Percentiles rank a stretch among this genome's conserved stretches.
Conservation (phyloP, 2,888 invertebrate species). For the Augochlorella aurata region DNA sequence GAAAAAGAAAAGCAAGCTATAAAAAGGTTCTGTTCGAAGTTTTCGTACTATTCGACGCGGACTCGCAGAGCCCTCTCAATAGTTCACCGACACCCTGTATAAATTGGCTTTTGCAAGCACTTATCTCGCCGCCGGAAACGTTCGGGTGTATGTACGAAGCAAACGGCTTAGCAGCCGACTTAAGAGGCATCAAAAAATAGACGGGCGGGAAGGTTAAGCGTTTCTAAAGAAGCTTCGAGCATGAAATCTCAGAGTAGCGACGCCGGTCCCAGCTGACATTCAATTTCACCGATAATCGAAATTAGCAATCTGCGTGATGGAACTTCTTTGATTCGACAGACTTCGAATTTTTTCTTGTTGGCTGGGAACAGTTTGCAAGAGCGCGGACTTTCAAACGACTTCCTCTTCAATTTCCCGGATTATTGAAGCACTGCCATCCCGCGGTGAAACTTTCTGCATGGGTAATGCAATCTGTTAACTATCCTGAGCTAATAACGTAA, state of each 20-base stretch:
- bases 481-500: conserved; percentile 2
- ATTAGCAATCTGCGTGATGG: conserved; percentile 3
- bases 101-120: background rate
- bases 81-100: background rate
- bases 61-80: background rate
- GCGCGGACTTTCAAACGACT: conserved; percentile 20
- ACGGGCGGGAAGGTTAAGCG: background rate
- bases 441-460: conserved; percentile 23
- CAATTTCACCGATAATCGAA: conserved; percentile 11
- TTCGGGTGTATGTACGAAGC: background rate
- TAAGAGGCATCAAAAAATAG: conserved; percentile 7
- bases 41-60: too few species aligned
- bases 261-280: background rate
- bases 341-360: background rate
- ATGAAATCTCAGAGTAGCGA: background rate
- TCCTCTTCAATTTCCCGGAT: conserved; percentile 3
- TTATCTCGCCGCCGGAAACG: conserved; percentile 7
- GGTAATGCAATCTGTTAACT: conserved; percentile 19
- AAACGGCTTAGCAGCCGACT: background rate
- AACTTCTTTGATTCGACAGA: conserved; percentile 5
- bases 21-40: background rate
- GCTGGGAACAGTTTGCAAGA: background rate
- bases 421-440: background rate
- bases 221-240: background rate
- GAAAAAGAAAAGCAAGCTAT: background rate